These are phyloP conservation scores for Hiodon alosoides DNA, from an alignment of 2,113 vertebrate genomes.

Conservation along the genomic window DNA sequence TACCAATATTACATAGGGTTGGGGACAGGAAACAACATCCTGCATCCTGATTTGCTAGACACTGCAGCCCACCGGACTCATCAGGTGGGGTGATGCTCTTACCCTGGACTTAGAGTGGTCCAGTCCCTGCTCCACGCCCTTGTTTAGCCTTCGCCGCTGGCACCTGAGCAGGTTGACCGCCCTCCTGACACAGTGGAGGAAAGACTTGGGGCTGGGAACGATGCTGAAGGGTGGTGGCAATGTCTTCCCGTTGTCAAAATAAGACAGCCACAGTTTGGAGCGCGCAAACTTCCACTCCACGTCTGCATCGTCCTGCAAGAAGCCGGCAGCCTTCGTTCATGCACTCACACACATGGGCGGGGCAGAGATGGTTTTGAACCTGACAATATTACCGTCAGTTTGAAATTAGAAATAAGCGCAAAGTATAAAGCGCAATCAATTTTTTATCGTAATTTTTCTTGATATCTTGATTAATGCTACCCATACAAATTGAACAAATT, in stretches of 20 bases:
- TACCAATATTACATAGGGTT: too few relatives aligned
- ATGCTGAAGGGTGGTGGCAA: slow-evolving; percentile 82
- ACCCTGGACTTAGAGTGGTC: slow-evolving; percentile 80
- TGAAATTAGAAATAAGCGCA: too few relatives aligned
- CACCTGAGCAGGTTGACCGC: slow-evolving; percentile 69
- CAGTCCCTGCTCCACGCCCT: slow-evolving; percentile 76
- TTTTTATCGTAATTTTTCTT: too few relatives aligned
- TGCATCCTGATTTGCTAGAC: too few relatives aligned
- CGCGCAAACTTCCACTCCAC: slow-evolving; percentile 87
- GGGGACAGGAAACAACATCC: too few relatives aligned
- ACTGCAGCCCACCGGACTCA: background rate
- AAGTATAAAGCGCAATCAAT: too few relatives aligned
- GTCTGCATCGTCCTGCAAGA: slow-evolving; percentile 75
- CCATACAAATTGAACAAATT: too few relatives aligned
- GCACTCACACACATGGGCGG: too few relatives aligned
- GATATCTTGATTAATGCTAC: too few relatives aligned
- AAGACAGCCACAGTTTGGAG: slow-evolving; percentile 82
- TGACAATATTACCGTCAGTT: too few relatives aligned
- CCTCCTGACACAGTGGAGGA: slow-evolving; percentile 71
- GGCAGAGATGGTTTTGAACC: too few relatives aligned
- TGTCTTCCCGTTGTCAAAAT: slow-evolving; percentile 84
- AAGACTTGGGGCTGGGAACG: slow-evolving; percentile 81
- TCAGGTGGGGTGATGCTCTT: slow-evolving; percentile 34
- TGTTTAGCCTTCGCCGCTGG: slow-evolving; percentile 66
- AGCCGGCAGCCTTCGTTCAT: slow-evolving; percentile 17